phyloP scores from a whole-genome alignment of 2,797 vertebrate genomes.

The Pangasius macronema region DNA sequence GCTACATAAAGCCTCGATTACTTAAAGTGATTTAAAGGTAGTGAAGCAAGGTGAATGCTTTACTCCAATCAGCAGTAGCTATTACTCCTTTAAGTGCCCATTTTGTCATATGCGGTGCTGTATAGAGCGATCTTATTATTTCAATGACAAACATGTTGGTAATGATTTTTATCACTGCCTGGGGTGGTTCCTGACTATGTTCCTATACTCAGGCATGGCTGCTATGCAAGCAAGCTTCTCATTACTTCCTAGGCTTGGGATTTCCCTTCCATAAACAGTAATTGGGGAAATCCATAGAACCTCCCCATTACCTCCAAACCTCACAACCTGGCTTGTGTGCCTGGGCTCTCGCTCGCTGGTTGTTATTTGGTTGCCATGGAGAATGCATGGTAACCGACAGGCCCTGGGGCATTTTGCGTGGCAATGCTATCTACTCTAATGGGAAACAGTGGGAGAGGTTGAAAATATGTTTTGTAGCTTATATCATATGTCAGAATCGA shows the following conservation, averaged over 20 bases:
- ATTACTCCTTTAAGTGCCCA: neutral
- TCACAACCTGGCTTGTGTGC: slow-evolving; percentile 17
- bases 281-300: slow-evolving; percentile 60
- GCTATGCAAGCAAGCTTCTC: slow-evolving; percentile 55
- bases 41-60: neutral
- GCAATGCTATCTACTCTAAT: slow-evolving; percentile 26
- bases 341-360: slow-evolving; percentile 24
- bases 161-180: neutral
- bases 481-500: neutral
- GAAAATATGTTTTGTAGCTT: neutral
- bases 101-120: neutral
- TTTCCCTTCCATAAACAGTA: slow-evolving; percentile 59
- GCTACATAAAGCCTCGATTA: neutral
- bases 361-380: slow-evolving; percentile 48
- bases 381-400: slow-evolving; percentile 39
- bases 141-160: neutral
- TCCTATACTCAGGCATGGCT: slow-evolving; percentile 33
- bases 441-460: neutral
- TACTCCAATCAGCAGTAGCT: neutral
- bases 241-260: slow-evolving; percentile 54
- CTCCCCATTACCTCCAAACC: slow-evolving; percentile 28
- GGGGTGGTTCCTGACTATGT: slow-evolving; percentile 47
- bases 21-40: neutral
- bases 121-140: neutral
- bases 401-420: slow-evolving; percentile 40